Evolutionary conservation across 1,140 invertebrate species (phyloP).

Genomic region (Lerema accius): DNA sequence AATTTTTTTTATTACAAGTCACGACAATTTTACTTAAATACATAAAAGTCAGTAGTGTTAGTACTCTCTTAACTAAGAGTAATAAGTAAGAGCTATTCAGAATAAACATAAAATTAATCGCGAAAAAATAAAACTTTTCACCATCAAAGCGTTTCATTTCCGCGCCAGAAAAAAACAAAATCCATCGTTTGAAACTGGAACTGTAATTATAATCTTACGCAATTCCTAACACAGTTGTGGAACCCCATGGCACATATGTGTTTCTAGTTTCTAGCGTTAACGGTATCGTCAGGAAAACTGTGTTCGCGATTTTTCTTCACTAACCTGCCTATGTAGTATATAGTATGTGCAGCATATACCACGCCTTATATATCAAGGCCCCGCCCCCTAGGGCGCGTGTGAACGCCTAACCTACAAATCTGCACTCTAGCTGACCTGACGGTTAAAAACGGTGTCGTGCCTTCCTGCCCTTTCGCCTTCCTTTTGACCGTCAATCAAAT

Average conservation of each 20-base stretch:
- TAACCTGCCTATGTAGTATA: conserved; percentile 36
- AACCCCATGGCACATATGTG: conserved; percentile 15
- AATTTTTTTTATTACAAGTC: no score
- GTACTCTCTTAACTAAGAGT: no score
- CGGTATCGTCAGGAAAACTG: conserved; percentile 36
- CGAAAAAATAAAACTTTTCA: not conserved
- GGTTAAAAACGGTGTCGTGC: conserved; percentile 44
- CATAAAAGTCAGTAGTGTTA: no score
- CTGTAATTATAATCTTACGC: conserved; percentile 30
- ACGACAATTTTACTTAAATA: no score
- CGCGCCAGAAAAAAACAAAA: conserved; percentile 3
- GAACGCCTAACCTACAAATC: conserved; percentile 74
- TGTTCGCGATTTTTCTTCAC: conserved; percentile 51
- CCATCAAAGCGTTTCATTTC: not conserved
- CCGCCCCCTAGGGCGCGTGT: conserved; percentile 58
- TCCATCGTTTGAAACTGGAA: not conserved
- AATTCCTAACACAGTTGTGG: conserved; percentile 10
- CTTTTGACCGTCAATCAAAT: conserved; percentile 27
- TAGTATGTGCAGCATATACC: conserved; percentile 42
- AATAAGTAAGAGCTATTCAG: no score
- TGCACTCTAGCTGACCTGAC: conserved; percentile 56
- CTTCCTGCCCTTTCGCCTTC: conserved; percentile 26
- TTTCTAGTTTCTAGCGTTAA: conserved; percentile 11
- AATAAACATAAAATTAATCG: not conserved
- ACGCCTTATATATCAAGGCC: conserved; percentile 45